Percentiles rank a stretch among this genome's conserved stretches.
phyloP scores from a whole-genome alignment of 2,888 invertebrate species.

The Phrixothrix hirtus region DNA sequence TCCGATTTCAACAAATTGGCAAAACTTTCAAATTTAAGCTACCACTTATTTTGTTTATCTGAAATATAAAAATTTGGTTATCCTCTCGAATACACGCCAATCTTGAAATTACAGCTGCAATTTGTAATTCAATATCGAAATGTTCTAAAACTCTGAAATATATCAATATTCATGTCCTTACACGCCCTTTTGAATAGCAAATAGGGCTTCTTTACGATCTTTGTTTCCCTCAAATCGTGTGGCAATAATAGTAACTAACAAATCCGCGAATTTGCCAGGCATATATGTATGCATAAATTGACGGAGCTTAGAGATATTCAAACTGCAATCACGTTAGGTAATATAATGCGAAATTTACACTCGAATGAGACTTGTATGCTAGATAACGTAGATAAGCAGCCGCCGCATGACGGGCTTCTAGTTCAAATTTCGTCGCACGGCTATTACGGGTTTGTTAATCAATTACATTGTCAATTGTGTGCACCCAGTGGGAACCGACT shows the following conservation, averaged over 20 bases:
- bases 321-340: slow-evolving; percentile 12
- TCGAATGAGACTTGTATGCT: slow-evolving; percentile 9
- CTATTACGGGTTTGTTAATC: slow-evolving; percentile 47
- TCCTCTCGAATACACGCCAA: no score
- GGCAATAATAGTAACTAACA: slow-evolving; percentile 6
- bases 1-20: no score
- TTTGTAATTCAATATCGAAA: no score
- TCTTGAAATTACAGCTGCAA: no score
- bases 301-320: slow-evolving; percentile 6
- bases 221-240: slow-evolving; percentile 9
- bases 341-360: slow-evolving; percentile 19
- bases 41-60: no score
- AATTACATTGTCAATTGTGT: slow-evolving; percentile 45
- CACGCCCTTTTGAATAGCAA: no score
- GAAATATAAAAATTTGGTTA: no score
- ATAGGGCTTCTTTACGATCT: no score
- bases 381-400: slow-evolving; percentile 28
- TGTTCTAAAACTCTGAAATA: no score
- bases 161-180: no score
- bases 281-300: slow-evolving; percentile 9
- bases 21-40: no score
- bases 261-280: slow-evolving; percentile 3
- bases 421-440: slow-evolving; percentile 42
- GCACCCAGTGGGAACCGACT: slow-evolving; percentile 28
- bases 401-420: slow-evolving; percentile 18